phyloP scores from a whole-genome alignment of 2,113 vertebrate species.

The Epinephelus moara region DNA sequence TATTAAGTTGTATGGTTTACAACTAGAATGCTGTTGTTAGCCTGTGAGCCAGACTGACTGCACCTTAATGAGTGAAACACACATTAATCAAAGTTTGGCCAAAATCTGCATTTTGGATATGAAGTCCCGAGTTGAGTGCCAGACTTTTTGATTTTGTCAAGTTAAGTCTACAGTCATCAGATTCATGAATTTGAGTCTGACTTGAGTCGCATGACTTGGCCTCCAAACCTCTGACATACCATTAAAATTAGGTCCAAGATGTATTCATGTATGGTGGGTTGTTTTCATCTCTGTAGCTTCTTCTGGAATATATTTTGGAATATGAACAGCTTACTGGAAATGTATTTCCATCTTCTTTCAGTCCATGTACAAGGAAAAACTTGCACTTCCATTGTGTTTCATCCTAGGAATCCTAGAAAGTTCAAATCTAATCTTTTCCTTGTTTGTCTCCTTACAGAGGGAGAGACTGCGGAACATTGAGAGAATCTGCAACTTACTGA shows the following conservation, averaged over 20 bases:
- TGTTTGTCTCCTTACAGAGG: constrained; percentile 84
- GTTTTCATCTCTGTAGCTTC: background rate
- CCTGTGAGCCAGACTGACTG: too few species aligned
- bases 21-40: too few species aligned
- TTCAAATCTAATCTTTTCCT: background rate
- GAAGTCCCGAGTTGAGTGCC: too few species aligned
- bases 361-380: background rate
- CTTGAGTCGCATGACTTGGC: background rate
- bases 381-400: background rate
- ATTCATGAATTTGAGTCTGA: background rate
- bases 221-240: background rate
- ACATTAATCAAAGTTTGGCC: too few species aligned
- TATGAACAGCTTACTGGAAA: background rate
- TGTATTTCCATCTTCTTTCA: background rate
- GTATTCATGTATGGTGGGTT: background rate
- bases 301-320: background rate
- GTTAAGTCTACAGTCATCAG: background rate
- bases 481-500: constrained; percentile 95
- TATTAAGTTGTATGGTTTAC: too few species aligned
- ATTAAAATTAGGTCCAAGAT: background rate
- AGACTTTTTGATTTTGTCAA: too few species aligned
- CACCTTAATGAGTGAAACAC: too few species aligned
- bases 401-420: background rate
- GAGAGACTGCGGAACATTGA: constrained; percentile 97
- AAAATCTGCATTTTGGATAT: too few species aligned